phyloP scores from a whole-genome alignment of 2,888 invertebrate species.

The Erynnis tages region DNA sequence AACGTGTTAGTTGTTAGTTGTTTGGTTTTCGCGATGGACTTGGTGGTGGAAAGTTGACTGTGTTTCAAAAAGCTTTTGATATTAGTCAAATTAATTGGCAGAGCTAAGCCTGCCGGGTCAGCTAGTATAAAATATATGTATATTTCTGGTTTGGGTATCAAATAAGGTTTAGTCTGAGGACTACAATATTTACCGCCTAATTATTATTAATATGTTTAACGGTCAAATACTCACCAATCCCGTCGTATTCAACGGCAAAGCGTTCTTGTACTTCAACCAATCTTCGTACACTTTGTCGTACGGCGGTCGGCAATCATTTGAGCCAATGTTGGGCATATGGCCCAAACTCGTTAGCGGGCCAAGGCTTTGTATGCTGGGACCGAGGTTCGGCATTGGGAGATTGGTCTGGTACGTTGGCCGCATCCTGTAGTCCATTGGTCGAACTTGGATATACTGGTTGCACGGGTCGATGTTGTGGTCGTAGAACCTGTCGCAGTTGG shows the following conservation, averaged over 20 bases:
- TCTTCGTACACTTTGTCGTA: conserved; percentile 77
- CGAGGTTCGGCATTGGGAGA: conserved; percentile 55
- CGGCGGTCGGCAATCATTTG: conserved; percentile 61
- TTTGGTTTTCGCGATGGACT: too few relatives aligned
- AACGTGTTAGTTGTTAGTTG: too few relatives aligned
- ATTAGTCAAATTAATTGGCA: too few relatives aligned
- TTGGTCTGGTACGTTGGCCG: conserved; percentile 46
- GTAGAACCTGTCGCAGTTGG: conserved; percentile 59
- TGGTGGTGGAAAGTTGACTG: too few relatives aligned
- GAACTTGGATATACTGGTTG: conserved; percentile 63
- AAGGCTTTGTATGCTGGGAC: conserved; percentile 54
- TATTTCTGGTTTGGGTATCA: too few relatives aligned
- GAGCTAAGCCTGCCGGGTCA: too few relatives aligned
- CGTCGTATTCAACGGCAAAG: conserved; percentile 69
- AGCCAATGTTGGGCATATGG: conserved; percentile 49
- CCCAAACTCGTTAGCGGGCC: conserved; percentile 51
- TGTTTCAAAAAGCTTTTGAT: too few relatives aligned
- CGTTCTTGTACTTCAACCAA: conserved; percentile 79
- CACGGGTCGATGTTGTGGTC: conserved; percentile 65
- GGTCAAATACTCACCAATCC: conserved; percentile 61
- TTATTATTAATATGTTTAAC: neutral
- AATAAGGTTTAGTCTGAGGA: too few relatives aligned
- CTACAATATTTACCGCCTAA: too few relatives aligned
- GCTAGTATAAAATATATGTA: too few relatives aligned
- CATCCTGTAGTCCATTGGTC: conserved; percentile 62